phyloP scores from a whole-genome alignment of 2,113 vertebrate species.

The Carettochelys insculpta region DNA sequence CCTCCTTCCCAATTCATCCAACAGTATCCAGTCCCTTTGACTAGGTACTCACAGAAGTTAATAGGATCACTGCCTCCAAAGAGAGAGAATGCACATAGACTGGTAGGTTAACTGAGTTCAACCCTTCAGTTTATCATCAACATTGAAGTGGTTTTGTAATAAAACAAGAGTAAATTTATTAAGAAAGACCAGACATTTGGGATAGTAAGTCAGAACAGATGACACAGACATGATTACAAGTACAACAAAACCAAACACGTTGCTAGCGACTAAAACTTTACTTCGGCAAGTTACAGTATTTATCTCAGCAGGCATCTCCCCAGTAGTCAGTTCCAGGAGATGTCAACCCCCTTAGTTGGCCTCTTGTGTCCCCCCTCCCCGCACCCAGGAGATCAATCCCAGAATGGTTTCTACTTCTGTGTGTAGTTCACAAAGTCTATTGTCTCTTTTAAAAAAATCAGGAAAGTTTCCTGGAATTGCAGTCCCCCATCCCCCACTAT shows the following conservation, averaged over 20 bases:
- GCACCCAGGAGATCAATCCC: neutral
- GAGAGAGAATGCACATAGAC: too few relatives aligned
- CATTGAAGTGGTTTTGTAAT: too few relatives aligned
- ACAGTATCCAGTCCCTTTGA: neutral
- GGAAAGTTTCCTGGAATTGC: neutral
- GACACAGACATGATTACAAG: neutral
- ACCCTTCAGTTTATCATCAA: too few relatives aligned
- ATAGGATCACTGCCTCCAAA: too few relatives aligned
- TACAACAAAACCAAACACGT: neutral
- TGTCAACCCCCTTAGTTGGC: neutral
- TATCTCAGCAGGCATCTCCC: neutral
- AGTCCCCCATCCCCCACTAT: neutral
- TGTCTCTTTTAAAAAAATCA: neutral
- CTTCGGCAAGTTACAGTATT: neutral
- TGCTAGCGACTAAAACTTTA: neutral
- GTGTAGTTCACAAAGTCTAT: neutral
- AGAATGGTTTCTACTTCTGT: neutral
- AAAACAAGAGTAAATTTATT: too few relatives aligned
- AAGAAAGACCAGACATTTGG: too few relatives aligned
- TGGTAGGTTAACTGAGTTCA: too few relatives aligned
- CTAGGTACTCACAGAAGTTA: neutral
- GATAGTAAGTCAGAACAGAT: neutral
- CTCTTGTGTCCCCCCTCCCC: neutral
- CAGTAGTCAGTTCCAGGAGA: neutral
- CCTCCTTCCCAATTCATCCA: neutral